Conservation (phyloP, 1,140 invertebrate genomes). For the Aphidius ervi region DNA sequence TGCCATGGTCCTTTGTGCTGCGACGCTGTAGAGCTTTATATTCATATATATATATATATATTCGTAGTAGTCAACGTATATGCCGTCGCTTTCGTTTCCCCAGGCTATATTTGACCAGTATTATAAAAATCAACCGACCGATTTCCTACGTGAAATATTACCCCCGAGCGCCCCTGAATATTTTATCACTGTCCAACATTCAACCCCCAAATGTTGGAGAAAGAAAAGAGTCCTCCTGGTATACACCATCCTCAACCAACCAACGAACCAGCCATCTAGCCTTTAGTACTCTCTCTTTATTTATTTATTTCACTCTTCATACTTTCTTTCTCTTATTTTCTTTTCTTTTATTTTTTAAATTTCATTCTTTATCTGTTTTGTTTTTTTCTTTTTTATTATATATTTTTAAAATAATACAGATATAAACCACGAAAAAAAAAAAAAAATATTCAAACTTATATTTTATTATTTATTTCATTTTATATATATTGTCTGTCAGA, state of each 20-base stretch:
- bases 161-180: constrained; percentile 50
- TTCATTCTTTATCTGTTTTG: constrained; percentile 8
- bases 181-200: constrained; percentile 51
- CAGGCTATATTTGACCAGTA: constrained; percentile 56
- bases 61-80: constrained; percentile 40
- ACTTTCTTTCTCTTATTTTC: neutral
- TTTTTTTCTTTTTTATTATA: neutral
- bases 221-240: too few relatives aligned
- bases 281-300: constrained; percentile 2
- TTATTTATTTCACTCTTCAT: constrained; percentile 21
- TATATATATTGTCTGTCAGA: too few relatives aligned
- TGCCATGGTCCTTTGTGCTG: constrained; percentile 50
- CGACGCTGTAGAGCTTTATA: constrained; percentile 11
- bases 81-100: constrained; percentile 36
- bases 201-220: neutral
- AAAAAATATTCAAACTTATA: too few relatives aligned
- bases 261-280: too few relatives aligned
- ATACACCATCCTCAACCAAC: too few relatives aligned
- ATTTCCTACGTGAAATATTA: constrained; percentile 54
- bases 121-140: constrained; percentile 57
- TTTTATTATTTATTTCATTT: too few relatives aligned
- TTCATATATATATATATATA: constrained; percentile 22
- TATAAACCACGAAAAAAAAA: neutral
- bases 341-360: neutral
- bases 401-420: neutral